Conservation (phyloP, 2,113 vertebrate species). For the Desmodus rotundus region DNA sequence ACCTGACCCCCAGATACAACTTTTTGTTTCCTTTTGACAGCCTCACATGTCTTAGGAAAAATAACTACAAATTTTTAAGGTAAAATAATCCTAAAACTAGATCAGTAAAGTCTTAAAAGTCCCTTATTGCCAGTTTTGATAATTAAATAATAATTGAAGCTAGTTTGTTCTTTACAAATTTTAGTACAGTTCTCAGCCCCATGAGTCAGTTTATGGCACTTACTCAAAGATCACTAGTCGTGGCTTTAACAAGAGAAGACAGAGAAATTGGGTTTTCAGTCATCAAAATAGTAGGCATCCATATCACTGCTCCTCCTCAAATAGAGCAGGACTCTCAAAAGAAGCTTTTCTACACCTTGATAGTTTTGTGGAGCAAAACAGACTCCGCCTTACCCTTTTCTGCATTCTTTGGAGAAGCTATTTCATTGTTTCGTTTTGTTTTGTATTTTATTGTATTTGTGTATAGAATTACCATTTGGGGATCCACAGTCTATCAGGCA, state of each 20-base stretch:
- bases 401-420: background rate
- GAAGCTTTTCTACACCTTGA: background rate
- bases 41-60: background rate
- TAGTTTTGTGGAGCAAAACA: background rate
- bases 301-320: background rate
- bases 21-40: background rate
- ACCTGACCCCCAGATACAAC: background rate
- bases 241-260: background rate
- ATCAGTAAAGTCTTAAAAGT: background rate
- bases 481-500: background rate
- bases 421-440: background rate
- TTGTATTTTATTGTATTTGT: background rate
- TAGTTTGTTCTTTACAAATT: background rate
- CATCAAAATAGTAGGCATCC: background rate
- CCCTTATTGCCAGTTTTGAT: background rate
- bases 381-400: background rate
- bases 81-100: background rate
- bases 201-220: background rate
- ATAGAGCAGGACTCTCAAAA: background rate
- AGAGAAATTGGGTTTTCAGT: background rate
- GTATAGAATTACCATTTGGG: background rate
- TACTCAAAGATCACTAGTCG: background rate
- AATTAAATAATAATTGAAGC: background rate
- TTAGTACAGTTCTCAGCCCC: background rate
- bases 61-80: background rate